Base-by-base conservation (phyloP, 2,113 vertebrate species). In the Sphyrna mokarran region DNA sequence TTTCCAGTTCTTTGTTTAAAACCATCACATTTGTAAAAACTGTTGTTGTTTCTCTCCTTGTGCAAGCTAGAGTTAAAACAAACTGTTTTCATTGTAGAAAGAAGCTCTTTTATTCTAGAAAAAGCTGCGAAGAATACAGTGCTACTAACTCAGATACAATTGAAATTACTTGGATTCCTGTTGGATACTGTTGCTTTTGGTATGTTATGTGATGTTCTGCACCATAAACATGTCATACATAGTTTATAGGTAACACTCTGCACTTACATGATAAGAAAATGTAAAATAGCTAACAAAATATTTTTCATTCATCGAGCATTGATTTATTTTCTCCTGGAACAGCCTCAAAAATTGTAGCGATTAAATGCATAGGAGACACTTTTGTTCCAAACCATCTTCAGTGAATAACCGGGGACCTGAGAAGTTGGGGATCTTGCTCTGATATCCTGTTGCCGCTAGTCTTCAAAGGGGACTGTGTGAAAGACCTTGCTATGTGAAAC, bases 51-150 rank as follows among this genome's bases (percentile, higher is more conserved):
- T 43, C 11, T 58, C 26, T 14, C 26, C 87, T 33, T n/a, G 5
- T 90, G 29, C 11, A 90, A 16, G 13, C 54, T 90, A 90, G 54
- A 90, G 54, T 61, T 89, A 5, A 54, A 61, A 7, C 29, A 90
- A 68, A 90, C 26, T 90, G 87, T 16, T 61, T 61, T 90, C 87
- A 63, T 90, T 90, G n/a, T 58, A 61, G 87, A 90, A 90, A 61
- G 87, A 33, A 90, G 29, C 14, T 3, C 54, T 89, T 58, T 61
- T 54, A 61, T 90, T 90, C 18, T 58, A 61, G 87, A 90, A 90
- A 61, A 33, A 90, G 29, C 33, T 90, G 87, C 10, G 29, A 61
- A 90, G 54, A 90, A 33, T 33, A 63, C 54, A 61, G 14, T 90
- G 29, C 87, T 90, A 14, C 54, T 86, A 43, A 86, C 43, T 86